Evolutionary conservation across 2,797 vertebrate species (phyloP), one percentile per base, ranked within the genome.

Genomic region (Coccyzus lansbergi): DNA sequence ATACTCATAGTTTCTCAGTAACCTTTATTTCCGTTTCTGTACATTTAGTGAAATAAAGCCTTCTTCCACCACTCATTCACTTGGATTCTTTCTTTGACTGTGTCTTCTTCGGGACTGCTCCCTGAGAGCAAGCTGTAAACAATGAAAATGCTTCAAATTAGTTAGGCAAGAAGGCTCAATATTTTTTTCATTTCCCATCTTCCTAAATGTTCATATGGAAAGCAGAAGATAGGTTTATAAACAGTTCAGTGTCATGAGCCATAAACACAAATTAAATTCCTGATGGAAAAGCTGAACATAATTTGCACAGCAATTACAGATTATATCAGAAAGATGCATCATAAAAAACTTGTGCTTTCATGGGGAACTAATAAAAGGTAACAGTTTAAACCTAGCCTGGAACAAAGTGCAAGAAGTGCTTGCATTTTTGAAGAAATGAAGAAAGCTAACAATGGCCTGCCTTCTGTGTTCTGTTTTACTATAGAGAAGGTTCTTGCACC

Each of bases 121-220:
- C 44, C 48, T 71, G 82, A 96, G 17, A 69, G 31, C 2, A 2
- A 99, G 94, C 99, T 99, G 95, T 71, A 96, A 95, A 88, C 79
- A 92, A 79, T 1, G 6, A 71, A 95, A 83, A 94, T 87, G 25
- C 68, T 1, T 67, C 15, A 53, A 21, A 46, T 91, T 36, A 91
- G 63, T 46, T 26, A 74, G 15, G 58, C 56, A 85, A 33, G 15
- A 52, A 48, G 5, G 24, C 16, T 72, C 31, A 4, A 13, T 69
- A 24, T 40, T 64, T 90, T 85, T 48, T 48, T 20, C 10, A 55
- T 49, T 83, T 77, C 22, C 70, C 21, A 60, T 76, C n/a, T 64
- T 59, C 29, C 38, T 38, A 22, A 90, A 90, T 53, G 44, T 6
- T 42, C 3, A 21, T 10, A 48, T 0, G 3, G 28, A 58, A 90